phyloP scores from a whole-genome alignment of 2,888 invertebrate species.

The Watsonalla cultraria region DNA sequence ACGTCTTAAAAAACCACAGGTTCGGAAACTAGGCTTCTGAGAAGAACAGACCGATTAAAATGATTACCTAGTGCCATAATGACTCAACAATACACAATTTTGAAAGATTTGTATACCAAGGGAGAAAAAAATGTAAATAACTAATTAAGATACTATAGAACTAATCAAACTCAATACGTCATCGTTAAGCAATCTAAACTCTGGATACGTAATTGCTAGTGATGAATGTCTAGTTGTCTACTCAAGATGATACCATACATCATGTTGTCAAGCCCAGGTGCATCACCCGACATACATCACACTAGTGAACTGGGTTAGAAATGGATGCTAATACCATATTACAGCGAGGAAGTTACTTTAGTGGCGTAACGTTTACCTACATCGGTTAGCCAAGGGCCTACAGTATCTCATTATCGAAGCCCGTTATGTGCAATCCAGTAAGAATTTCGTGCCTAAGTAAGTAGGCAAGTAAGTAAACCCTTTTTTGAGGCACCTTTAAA shows the following conservation, averaged over 20 bases:
- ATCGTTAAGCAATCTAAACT: neutral
- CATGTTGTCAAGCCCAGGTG: neutral
- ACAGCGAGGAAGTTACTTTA: conserved; percentile 22
- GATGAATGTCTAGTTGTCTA: neutral
- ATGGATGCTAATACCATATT: conserved; percentile 23
- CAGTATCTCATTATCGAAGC: conserved; percentile 35
- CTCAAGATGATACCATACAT: neutral
- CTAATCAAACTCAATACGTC: too few relatives aligned
- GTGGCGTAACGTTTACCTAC: conserved; percentile 35
- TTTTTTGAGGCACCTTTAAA: too few relatives aligned
- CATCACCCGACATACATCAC: neutral
- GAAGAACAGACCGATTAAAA: too few relatives aligned
- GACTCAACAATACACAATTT: too few relatives aligned
- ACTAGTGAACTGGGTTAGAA: conserved; percentile 9
- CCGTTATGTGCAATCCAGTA: conserved; percentile 27
- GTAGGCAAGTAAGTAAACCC: conserved; percentile 2
- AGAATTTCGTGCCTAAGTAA: conserved; percentile 15
- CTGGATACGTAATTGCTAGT: neutral
- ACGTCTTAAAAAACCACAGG: too few relatives aligned
- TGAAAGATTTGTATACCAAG: too few relatives aligned
- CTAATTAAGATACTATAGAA: too few relatives aligned
- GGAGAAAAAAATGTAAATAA: too few relatives aligned
- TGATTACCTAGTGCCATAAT: too few relatives aligned
- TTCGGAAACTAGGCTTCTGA: too few relatives aligned
- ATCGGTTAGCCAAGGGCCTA: conserved; percentile 13